A percentile compares a stretch with the other conserved stretches of the same genome.
Evolutionary conservation across 2,888 invertebrate genomes (phyloP).

Genomic region (Drosophila pseudotakahashii): DNA sequence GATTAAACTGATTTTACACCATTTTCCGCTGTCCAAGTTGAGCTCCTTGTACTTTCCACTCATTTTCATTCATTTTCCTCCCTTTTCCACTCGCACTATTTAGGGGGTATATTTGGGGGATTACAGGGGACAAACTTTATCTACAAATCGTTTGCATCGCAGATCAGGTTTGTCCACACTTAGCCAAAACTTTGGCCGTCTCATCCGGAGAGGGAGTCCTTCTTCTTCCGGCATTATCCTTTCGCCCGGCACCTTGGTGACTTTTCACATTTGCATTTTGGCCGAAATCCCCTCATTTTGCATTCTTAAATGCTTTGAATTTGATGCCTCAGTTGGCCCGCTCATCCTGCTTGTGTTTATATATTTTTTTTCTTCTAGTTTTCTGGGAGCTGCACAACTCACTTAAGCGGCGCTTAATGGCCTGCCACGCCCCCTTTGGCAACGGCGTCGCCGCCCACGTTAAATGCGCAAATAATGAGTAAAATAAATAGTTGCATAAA

Average conservation of each 20-base stretch:
- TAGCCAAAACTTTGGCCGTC: constrained; percentile 14
- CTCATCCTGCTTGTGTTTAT: background rate
- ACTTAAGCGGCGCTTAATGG: constrained; percentile 42
- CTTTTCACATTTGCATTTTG: constrained; percentile 38
- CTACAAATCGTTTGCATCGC: constrained; percentile 25
- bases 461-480: constrained; percentile 61
- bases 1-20: background rate
- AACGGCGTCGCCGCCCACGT: constrained; percentile 24
- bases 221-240: constrained; percentile 15
- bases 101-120: background rate
- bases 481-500: constrained; percentile 62
- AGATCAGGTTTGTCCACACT: constrained; percentile 37
- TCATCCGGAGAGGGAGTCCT: background rate
- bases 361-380: background rate
- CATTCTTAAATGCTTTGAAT: constrained; percentile 27
- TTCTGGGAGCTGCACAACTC: constrained; percentile 13
- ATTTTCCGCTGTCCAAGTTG: background rate
- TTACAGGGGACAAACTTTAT: constrained; percentile 15
- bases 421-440: constrained; percentile 22
- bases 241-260: constrained; percentile 8
- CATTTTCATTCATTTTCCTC: background rate
- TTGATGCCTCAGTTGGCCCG: constrained; percentile 29
- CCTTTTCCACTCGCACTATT: background rate
- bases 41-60: background rate
- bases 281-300: constrained; percentile 18